Conservation (phyloP, 2,888 invertebrate species). For the Anoncus sp. region DNA sequence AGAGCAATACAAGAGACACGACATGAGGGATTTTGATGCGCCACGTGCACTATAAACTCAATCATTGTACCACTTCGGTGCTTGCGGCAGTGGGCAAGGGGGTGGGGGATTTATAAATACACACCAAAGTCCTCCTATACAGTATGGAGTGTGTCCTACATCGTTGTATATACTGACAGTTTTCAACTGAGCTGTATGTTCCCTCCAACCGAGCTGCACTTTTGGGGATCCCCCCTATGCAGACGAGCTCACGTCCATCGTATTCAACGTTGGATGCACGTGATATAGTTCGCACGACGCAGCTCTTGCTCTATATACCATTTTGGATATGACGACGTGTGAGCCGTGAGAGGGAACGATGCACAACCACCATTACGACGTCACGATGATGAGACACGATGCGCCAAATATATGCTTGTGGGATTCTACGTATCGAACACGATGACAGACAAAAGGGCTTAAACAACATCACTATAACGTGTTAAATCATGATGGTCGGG, state of each 20-base stretch:
- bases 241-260: conserved; percentile 53
- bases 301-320: conserved; percentile 16
- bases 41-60: conserved; percentile 50
- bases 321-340: conserved; percentile 14
- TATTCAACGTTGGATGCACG: conserved; percentile 65
- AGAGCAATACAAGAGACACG: neutral
- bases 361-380: conserved; percentile 30
- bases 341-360: neutral
- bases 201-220: neutral
- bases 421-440: neutral
- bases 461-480: neutral
- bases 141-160: conserved; percentile 9
- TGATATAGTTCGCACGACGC: conserved; percentile 67
- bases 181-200: conserved; percentile 59
- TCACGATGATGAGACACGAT: conserved; percentile 24
- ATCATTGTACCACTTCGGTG: conserved; percentile 28
- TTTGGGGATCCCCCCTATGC: conserved; percentile 15
- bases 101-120: conserved; percentile 28
- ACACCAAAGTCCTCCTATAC: neutral
- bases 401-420: conserved; percentile 23
- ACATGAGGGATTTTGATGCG: conserved; percentile 36
- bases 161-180: conserved; percentile 47
- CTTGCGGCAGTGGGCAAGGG: too few relatives aligned
- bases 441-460: conserved; percentile 14
- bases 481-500: neutral